Evolutionary conservation across 2,113 vertebrate species (phyloP).

Genomic region (Bos indicus): DNA sequence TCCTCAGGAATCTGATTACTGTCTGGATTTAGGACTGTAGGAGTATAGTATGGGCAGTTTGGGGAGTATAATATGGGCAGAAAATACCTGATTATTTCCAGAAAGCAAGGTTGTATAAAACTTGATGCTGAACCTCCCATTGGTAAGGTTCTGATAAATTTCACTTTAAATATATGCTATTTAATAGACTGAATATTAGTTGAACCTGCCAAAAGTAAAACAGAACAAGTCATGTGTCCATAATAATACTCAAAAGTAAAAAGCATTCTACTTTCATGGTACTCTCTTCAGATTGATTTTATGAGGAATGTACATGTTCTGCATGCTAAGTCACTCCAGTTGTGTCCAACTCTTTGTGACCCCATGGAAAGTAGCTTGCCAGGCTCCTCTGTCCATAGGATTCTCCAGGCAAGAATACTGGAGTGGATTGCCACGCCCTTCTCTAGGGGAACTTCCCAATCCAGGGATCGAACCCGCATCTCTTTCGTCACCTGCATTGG

Average conservation of each 20-base stretch:
- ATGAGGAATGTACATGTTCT: neutral
- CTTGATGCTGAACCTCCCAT: neutral
- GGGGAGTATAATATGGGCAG: neutral
- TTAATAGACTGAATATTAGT: neutral
- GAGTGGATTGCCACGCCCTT: neutral
- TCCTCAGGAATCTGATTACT: neutral
- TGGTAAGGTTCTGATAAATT: neutral
- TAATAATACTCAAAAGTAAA: neutral
- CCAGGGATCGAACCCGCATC: neutral
- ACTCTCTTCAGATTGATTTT: neutral
- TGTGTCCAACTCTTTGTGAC: neutral
- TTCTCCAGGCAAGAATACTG: neutral
- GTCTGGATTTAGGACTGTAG: neutral
- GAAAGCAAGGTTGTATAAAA: neutral
- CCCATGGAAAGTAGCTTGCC: neutral
- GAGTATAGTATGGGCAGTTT: neutral
- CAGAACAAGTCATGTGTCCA: neutral
- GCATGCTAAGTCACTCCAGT: neutral
- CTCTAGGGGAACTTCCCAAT: neutral
- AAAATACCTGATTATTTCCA: neutral
- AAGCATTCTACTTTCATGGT: neutral
- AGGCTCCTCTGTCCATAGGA: neutral
- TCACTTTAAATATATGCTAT: neutral
- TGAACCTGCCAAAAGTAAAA: neutral
- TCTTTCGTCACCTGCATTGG: rapidly evolving